phyloP scores from a whole-genome alignment of 2,888 invertebrate species.

The Hypomecis punctinalis region DNA sequence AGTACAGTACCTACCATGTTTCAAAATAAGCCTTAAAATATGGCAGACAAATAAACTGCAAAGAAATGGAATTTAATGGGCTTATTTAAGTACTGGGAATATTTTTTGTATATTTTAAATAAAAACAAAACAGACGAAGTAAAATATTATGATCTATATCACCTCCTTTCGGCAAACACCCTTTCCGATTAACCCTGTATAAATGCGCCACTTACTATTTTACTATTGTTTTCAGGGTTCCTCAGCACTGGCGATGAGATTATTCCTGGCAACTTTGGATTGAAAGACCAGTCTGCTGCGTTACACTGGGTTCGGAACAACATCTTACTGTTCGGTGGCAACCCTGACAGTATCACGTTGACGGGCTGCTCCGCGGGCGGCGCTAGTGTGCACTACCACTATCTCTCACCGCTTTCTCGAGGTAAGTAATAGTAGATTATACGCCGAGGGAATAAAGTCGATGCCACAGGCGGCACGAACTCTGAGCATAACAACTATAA shows the following conservation, averaged over 20 bases:
- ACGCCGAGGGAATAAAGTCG: background rate
- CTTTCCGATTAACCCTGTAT: too few relatives aligned
- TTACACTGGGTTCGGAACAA: slow-evolving; percentile 89
- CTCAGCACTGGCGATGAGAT: slow-evolving; percentile 89
- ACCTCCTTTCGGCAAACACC: too few relatives aligned
- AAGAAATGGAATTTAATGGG: too few relatives aligned
- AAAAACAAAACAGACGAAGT: too few relatives aligned
- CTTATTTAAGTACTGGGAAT: too few relatives aligned
- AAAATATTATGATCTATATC: too few relatives aligned
- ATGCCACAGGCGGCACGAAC: background rate
- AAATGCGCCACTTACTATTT: background rate
- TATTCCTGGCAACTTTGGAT: slow-evolving; percentile 89
- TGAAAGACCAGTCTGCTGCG: slow-evolving; percentile 90
- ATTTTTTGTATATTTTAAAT: too few relatives aligned
- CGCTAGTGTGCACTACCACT: slow-evolving; percentile 90
- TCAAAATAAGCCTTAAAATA: too few relatives aligned
- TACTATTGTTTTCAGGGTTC: slow-evolving; percentile 83
- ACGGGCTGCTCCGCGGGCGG: slow-evolving; percentile 90
- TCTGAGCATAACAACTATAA: too few relatives aligned
- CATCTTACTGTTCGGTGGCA: slow-evolving; percentile 89
- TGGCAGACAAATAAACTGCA: too few relatives aligned
- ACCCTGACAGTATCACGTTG: slow-evolving; percentile 88
- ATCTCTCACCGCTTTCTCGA: slow-evolving; percentile 86
- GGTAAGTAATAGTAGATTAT: slow-evolving; percentile 67
- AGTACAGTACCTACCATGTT: too few relatives aligned